Conservation (phyloP, 2,888 invertebrate genomes). For the Lasius fuliginosus region DNA sequence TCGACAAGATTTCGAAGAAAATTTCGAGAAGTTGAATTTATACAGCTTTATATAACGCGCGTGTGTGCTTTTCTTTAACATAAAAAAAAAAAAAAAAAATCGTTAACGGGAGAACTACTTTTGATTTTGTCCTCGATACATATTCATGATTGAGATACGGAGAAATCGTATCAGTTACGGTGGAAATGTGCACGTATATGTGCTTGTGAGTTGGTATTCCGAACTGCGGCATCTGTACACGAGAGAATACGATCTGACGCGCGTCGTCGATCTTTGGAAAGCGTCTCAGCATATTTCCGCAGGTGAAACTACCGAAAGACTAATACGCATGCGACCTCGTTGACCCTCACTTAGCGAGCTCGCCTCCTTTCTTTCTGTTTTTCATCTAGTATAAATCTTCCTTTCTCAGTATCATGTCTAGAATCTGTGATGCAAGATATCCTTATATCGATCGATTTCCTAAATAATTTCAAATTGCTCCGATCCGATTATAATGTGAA, state of each 20-base stretch:
- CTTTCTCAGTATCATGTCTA: neutral
- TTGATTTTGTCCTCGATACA: constrained; percentile 58
- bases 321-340: constrained; percentile 55
- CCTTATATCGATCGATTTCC: neutral
- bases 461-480: neutral
- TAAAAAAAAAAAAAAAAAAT: neutral
- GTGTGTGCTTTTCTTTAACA: neutral
- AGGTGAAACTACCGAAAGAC: constrained; percentile 60
- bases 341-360: constrained; percentile 35
- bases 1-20: neutral
- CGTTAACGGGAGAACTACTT: constrained; percentile 26
- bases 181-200: neutral
- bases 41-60: neutral
- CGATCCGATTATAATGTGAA: neutral
- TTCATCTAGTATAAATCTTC: neutral
- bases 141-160: constrained; percentile 30
- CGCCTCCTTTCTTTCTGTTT: constrained; percentile 16
- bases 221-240: constrained; percentile 39
- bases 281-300: constrained; percentile 53
- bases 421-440: neutral
- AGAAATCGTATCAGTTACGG: constrained; percentile 58
- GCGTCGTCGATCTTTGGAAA: constrained; percentile 64
- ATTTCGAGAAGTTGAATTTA: neutral
- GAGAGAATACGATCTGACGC: constrained; percentile 53
- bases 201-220: constrained; percentile 22